These are phyloP conservation scores for Unio pictorum DNA, from an alignment of 2,888 invertebrate species.

Conservation along the genomic window DNA sequence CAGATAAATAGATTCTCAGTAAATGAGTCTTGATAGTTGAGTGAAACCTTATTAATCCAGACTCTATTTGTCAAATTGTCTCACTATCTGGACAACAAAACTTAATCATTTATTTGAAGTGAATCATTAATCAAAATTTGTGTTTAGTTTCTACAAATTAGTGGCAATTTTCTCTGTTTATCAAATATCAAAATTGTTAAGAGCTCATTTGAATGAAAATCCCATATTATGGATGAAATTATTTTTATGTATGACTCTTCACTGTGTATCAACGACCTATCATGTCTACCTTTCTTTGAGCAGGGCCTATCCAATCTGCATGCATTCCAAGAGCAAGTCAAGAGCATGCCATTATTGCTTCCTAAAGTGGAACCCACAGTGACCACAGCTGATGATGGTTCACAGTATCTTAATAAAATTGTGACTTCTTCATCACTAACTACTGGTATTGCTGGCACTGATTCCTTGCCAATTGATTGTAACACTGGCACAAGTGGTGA, in stretches of 20 bases:
- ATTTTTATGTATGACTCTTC: not conserved
- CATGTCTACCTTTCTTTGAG: conserved; percentile 3
- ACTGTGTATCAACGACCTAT: not conserved
- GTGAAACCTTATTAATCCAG: no score
- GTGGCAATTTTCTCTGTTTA: no score
- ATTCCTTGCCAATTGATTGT: no score
- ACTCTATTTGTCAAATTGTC: not conserved
- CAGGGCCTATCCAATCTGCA: conserved; percentile 60
- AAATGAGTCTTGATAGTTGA: no score
- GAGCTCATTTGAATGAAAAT: not conserved
- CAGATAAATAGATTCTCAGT: no score
- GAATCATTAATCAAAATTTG: no score
- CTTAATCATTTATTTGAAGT: no score
- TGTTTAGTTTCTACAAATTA: no score
- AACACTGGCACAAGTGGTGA: no score
- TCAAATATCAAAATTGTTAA: not conserved
- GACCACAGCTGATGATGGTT: conserved; percentile 5
- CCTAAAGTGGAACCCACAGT: conserved; percentile 11
- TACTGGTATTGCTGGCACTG: no score
- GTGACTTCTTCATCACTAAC: no score
- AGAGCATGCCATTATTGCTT: conserved; percentile 39
- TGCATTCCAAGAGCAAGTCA: conserved; percentile 51
- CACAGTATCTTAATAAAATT: conserved; percentile 23
- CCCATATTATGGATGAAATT: not conserved
- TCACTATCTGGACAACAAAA: not conserved